Base-by-base conservation (phyloP, 2,113 vertebrate genomes). In the Urocynchramus pylzowi region DNA sequence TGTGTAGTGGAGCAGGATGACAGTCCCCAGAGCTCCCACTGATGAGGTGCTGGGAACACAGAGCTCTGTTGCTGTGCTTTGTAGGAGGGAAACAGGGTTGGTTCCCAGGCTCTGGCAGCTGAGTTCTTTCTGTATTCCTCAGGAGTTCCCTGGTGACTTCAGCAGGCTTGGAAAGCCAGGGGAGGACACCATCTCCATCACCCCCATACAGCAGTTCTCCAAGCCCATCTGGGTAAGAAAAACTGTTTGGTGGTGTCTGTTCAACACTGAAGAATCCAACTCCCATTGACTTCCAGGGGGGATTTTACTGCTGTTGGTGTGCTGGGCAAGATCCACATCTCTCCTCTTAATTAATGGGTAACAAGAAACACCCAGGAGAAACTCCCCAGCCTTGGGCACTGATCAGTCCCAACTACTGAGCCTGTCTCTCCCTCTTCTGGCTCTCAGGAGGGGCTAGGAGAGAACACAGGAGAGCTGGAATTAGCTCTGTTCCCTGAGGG, bases 71-170 rank as follows among this genome's bases (percentile, higher is more conserved):
- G 28, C 23, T 69, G 23, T 45, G 39, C 56, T 70, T 60, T 53
- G 45, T 23, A 6, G 47, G 9, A 42, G 28, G 42, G 47, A 30
- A 71, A 9, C 22, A 45, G 57, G 8, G 22, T 10, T 73, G 42
- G 13, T 63, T 82, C 23, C 42, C 27, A 28, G 53, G 35, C 18
- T 81, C 78, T 83, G 28, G 90, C 26, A 35, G 23, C 50, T 83
- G 10, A 5, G 5, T 33, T 84, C 63, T 75, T 27, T 53, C 39
- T 91, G 0, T 42, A 27, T 30, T 54, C 60, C 11, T 61, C 80
- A 99, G 98, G 87, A 98, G 98, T 60, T 98, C 98, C 5, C 84
- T 98, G 78, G 94, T 98, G 73, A 98, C 98, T 59, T 99, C 98
- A 33, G 97, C 96, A 61, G 98, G 97, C 64, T 95, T 99, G 96